Evolutionary conservation across 2,113 vertebrate genomes (phyloP).

Genomic region (Arvicanthis niloticus): DNA sequence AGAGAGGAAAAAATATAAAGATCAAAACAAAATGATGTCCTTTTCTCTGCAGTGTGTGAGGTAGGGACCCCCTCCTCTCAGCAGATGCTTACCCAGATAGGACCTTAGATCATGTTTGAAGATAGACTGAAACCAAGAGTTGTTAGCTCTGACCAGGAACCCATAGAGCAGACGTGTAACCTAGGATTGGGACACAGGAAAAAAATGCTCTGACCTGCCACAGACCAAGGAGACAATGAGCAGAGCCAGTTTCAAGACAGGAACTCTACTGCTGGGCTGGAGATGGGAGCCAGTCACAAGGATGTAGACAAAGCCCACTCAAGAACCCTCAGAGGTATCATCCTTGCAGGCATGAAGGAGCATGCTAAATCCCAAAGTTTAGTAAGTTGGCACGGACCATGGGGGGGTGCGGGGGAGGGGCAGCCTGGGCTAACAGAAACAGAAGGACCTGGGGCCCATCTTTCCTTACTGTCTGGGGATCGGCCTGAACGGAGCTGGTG

Average conservation of each 20-base stretch:
- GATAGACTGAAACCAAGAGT: constrained; percentile 94
- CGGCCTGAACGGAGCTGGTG: constrained; percentile 85
- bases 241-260: not conserved
- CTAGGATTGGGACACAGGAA: constrained; percentile 80
- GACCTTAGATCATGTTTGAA: constrained; percentile 86
- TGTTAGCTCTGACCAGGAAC: constrained; percentile 93
- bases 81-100: constrained; percentile 87
- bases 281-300: not conserved
- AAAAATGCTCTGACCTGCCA: not conserved
- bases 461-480: constrained; percentile 89
- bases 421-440: constrained; percentile 49
- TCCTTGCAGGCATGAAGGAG: not conserved
- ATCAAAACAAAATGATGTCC: constrained; percentile 17
- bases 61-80: not conserved
- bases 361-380: not conserved
- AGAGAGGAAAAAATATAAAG: not conserved
- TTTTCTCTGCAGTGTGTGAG: not conserved
- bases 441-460: constrained; percentile 66
- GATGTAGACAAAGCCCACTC: not conserved
- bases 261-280: not conserved
- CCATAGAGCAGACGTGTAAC: constrained; percentile 93
- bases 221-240: not conserved
- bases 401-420: not conserved
- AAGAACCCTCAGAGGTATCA: not conserved
- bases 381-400: not conserved